Evolutionary conservation across 2,113 vertebrate genomes (phyloP), one percentile per base, ranked within the genome.

Genomic region (Pogonocichla stellata): DNA sequence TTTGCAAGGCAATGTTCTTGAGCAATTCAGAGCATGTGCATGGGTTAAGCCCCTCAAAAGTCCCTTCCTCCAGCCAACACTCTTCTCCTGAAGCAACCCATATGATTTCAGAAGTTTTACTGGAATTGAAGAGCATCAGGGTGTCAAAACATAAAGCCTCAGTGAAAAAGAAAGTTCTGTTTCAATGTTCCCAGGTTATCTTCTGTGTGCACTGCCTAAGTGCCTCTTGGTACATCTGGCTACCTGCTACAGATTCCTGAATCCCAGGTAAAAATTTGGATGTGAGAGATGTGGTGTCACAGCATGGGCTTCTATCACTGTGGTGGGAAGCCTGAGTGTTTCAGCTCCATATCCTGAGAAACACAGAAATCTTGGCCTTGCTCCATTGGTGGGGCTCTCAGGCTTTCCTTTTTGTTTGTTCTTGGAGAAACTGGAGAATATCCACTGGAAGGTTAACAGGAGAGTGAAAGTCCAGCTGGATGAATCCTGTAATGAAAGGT

Each of bases 81-180:
- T 9, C 18, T 88, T 88, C 50, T 34, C 33, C 78, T 81, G 34
- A 90, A 72, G 60, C 58, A 90, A 75, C 45, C 33, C 34, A 4
- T 28, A n/a, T 33, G 45, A 79, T 65, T 82, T 87, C 47, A 70
- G 36, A 79, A 43, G 45, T 93, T 96, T 90, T 88, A 60, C n/a
- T 57, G 45, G 36, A 26, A 56, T 5, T 82, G 54, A 85, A 53
- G 36, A 91, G 50, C 33, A 72, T 33, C 23, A 29, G 12, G 8
- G 3, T 70, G 17, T 38, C 36, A 75, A 75, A 80, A 80, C 9
- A 65, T 14, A 83, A 91, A 90, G 31, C 3, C 31, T 40, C 19
- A 15, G 17, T 48, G 19, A 31, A 92, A 75, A 62, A 50, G 53
- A 40, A 5, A 22, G 13, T 36, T 75, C 12, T 57, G 7, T 82